Evolutionary conservation across 2,113 vertebrate genomes (phyloP).

Genomic region (Sporophila hypoxantha): DNA sequence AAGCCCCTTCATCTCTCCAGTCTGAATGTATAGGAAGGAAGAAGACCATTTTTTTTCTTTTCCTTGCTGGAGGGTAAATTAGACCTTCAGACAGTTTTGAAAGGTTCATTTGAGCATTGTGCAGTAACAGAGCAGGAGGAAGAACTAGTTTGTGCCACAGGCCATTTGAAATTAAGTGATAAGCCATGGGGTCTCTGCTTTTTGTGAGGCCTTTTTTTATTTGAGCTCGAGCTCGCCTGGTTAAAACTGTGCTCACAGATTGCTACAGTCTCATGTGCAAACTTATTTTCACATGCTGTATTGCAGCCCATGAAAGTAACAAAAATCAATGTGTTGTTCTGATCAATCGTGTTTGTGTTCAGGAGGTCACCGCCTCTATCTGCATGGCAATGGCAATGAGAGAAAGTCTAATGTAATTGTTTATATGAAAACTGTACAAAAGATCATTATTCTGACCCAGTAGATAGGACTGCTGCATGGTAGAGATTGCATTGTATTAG

Average conservation of each 20-base stretch:
- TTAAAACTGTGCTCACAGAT: neutral
- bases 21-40: neutral
- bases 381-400: neutral
- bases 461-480: neutral
- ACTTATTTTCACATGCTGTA: neutral
- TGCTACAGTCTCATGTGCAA: neutral
- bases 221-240: neutral
- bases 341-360: neutral
- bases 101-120: conserved; percentile 21
- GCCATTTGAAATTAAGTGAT: conserved; percentile 6
- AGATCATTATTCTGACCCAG: neutral
- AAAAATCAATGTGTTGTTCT: conserved; percentile 5
- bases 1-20: neutral
- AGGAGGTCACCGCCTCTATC: neutral
- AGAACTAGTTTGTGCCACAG: neutral
- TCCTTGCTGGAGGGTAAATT: conserved; percentile 33
- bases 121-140: neutral
- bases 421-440: neutral
- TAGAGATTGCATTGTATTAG: neutral
- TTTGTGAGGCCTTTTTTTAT: neutral
- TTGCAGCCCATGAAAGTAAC: neutral
- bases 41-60: neutral
- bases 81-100: conserved; percentile 46
- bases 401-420: neutral
- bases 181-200: neutral